Evolutionary conservation across 1,140 invertebrate genomes (phyloP), one percentile per base, ranked within the genome.

Genomic region (Microplitis mediator): DNA sequence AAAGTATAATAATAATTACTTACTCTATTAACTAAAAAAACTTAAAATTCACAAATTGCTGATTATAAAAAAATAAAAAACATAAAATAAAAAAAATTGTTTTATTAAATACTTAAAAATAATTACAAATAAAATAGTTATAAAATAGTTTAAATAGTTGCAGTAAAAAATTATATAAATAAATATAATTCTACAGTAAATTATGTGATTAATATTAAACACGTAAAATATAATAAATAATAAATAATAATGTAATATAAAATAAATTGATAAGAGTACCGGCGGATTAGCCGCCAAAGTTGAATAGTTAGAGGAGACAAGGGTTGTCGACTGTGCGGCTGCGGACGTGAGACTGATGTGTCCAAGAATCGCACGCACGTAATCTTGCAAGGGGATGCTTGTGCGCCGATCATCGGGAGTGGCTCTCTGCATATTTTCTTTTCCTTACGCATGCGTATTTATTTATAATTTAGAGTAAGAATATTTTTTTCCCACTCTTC

Each of bases 271-370:
- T 8, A 11, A 58, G 5, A 23, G 23, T 31, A 23, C 23, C 16
- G 56, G 9, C 56, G 23, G 56, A 9, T 31, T 23, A 58, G 23
- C 16, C 56, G 16, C 23, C 23, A 16, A 51, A 54, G 45, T 14
- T 35, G 16, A 60, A 32, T 23, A 39, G 34, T 58, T 23, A 23
- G 32, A n/a, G 3, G 2, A 50, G 62, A 36, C 51, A 77, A 72
- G 80, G 77, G 77, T 80, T 81, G 79, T 77, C 72, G 78, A 74
- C 78, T 80, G 73, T 79, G 74, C 79, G 77, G 77, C 80, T 81
- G 78, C 80, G 78, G 80, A 81, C 80, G 80, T 75, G 75, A 80
- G 78, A 81, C 80, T 81, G 79, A 81, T 78, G 76, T 77, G 76
- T 64, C 74, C 72, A 45, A 71, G 68, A 60, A 70, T 70, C 51